Percentiles rank a stretch among this genome's conserved stretches.
Evolutionary conservation across 2,797 vertebrate species (phyloP).

Genomic region (Sternotherus odoratus): DNA sequence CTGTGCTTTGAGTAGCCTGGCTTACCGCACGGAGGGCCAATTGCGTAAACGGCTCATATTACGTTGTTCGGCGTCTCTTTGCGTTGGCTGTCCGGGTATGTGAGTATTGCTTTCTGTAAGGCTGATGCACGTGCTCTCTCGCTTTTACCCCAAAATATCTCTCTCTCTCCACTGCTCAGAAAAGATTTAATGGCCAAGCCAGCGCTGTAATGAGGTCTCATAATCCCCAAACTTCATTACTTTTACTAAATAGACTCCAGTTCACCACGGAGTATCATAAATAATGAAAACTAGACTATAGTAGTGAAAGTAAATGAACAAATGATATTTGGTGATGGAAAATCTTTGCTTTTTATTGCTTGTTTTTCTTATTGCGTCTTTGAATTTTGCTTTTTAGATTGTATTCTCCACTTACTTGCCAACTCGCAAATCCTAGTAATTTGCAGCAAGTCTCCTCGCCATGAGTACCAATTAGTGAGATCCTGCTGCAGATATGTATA

Average conservation of each 20-base stretch:
- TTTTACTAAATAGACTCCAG: neutral
- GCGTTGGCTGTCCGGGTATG: neutral
- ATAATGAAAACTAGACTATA: neutral
- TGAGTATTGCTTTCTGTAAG: neutral
- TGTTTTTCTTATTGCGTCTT: accelerated
- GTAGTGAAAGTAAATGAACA: neutral
- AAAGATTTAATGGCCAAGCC: neutral
- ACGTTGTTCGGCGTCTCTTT: neutral
- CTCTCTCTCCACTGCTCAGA: neutral
- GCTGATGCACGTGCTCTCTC: neutral
- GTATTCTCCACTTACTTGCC: neutral
- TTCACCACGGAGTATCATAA: accelerated
- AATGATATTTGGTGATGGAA: neutral
- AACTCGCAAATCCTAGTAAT: neutral
- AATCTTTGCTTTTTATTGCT: neutral
- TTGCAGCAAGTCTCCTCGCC: neutral
- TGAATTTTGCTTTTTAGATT: neutral
- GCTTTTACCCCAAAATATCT: neutral
- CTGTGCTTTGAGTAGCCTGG: neutral
- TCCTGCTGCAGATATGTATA: neutral
- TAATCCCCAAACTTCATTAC: neutral
- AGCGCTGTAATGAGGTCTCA: neutral
- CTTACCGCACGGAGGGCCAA: neutral
- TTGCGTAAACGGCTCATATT: neutral
- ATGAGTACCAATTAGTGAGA: neutral